Evolutionary conservation across 1,140 invertebrate species (phyloP).

Genomic region (Palaemon carinicauda): DNA sequence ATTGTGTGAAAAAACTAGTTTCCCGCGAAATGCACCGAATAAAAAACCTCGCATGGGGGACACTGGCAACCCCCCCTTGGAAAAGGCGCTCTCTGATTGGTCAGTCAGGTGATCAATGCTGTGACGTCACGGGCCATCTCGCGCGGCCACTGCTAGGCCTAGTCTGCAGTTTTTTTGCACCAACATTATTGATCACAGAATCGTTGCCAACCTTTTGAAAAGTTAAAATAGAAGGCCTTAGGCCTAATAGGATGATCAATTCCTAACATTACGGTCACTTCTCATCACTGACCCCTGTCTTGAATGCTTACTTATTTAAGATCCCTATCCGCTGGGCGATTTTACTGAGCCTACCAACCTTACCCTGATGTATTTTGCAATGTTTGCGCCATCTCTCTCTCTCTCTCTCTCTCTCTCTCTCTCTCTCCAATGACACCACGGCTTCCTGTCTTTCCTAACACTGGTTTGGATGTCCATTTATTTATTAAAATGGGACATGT

Average conservation of each 20-base stretch:
- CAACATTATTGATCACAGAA: slow-evolving; percentile 28
- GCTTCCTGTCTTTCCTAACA: background rate
- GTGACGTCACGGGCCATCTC: slow-evolving; percentile 48
- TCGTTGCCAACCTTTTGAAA: slow-evolving; percentile 16
- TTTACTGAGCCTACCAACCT: too few relatives aligned
- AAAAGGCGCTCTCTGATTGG: slow-evolving; percentile 6
- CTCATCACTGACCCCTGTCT: too few relatives aligned
- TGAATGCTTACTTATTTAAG: too few relatives aligned
- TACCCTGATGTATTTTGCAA: too few relatives aligned
- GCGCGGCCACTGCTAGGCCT: slow-evolving; percentile 31
- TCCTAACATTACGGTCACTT: too few relatives aligned
- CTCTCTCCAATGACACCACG: background rate
- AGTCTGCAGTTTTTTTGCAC: slow-evolving; percentile 49
- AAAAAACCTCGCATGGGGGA: background rate
- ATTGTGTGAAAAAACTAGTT: background rate
- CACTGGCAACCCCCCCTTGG: slow-evolving; percentile 22
- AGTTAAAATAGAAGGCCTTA: too few relatives aligned
- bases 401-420: slow-evolving; percentile 19
- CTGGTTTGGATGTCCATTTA: too few relatives aligned
- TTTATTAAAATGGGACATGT: too few relatives aligned
- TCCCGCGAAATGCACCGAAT: background rate
- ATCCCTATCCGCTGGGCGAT: too few relatives aligned
- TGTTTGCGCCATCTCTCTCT: background rate
- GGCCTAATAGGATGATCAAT: too few relatives aligned
- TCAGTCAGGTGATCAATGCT: slow-evolving; percentile 40